Evolutionary conservation across 1,140 invertebrate species (phyloP).

Genomic region (Magallana angulata): DNA sequence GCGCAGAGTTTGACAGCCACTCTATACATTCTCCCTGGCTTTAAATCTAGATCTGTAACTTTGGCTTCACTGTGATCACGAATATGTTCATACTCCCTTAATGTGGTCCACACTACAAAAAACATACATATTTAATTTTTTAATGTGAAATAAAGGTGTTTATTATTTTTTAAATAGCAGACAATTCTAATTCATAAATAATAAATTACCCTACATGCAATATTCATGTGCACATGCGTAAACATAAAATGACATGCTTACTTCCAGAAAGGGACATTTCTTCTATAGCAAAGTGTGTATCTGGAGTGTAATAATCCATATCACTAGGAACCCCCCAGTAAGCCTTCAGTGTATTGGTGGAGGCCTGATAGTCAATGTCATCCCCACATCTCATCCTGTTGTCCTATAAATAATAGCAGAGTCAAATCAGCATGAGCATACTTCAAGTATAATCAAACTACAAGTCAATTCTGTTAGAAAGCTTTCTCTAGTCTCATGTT

Average conservation of each 20-base stretch:
- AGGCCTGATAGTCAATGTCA: constrained; percentile 41
- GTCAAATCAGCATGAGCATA: neutral
- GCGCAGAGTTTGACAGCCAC: constrained; percentile 60
- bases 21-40: constrained; percentile 55
- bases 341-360: neutral
- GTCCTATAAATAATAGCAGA: constrained; percentile 31
- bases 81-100: constrained; percentile 48
- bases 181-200: neutral
- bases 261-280: constrained; percentile 25
- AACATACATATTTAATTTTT: neutral
- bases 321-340: constrained; percentile 35
- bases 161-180: neutral
- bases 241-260: neutral
- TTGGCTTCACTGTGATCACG: constrained; percentile 19
- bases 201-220: neutral
- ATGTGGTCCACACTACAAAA: constrained; percentile 50
- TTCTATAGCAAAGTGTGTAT: constrained; percentile 34
- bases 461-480: neutral
- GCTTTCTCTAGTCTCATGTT: too few species aligned
- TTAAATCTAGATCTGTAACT: constrained; percentile 45
- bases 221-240: neutral
- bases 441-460: neutral
- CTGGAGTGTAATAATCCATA: neutral
- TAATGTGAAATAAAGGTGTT: neutral
- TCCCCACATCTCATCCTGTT: constrained; percentile 11